Evolutionary conservation across 2,888 invertebrate species (phyloP), one percentile per base, ranked within the genome.

Genomic region (Xanthia icteritia): DNA sequence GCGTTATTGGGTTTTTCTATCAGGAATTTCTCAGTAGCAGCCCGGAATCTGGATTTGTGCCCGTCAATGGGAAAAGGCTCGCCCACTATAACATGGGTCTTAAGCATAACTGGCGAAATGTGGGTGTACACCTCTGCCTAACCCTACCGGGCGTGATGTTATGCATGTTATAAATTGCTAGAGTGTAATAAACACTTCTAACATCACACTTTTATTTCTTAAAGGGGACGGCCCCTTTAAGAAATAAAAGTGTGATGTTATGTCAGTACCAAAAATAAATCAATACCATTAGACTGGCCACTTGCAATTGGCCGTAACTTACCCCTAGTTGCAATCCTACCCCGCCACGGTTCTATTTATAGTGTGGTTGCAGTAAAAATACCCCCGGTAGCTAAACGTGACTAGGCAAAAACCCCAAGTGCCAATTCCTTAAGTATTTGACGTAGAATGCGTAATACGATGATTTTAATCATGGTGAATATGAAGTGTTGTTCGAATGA

Each of bases 311-410:
- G n/a, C 58, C 64, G n/a, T 39, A 63, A 31, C 9, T 76, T 54
- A 58, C 77, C 61, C 65, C 73, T n/a, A 65, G 75, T 63, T 84
- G 76, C 78, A 82, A 76, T 70, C 48, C 58, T n/a, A 78, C 73
- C 73, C 84, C 69, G 69, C 6, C 63, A 61, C 31, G 42, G 8
- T 65, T 61, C 74, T 84, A 84, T 84, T 84, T 84, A 76, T 84
- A 84, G 72, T 1, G 11, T 45, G 27, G 51, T 61, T 71, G 74
- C 74, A 78, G 63, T 84, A 73, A 76, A 78, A 78, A 81, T 83
- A 81, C 66, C 65, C 69, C 54, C 51, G 9, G 68, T 72, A 51
- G 27, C 9, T 65, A 56, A 42, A 67, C 64, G 77, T 75, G 77
- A 54, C 81, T 51, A 23, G 63, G 69, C 54, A 74, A 79, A 70